Evolutionary conservation across 1,140 invertebrate species (phyloP), one percentile per base, ranked within the genome.

Genomic region (Pygmarrhopalites habei): DNA sequence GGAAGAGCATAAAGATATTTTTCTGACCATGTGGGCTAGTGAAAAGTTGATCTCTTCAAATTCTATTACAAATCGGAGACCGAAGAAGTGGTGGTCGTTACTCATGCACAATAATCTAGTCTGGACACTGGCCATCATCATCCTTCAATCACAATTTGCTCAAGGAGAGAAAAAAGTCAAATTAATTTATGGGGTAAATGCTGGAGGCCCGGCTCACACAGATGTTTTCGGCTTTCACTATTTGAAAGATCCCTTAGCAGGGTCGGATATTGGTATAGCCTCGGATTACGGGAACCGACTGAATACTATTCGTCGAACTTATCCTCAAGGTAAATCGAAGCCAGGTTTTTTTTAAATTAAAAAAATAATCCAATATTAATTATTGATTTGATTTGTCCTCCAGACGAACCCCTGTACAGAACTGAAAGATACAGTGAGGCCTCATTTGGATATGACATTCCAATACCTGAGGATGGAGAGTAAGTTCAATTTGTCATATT

Each of bases 361-460:
- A n/a, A n/a, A n/a, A n/a, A n/a, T n/a, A n/a, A n/a, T n/a, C n/a
- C n/a, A n/a, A n/a, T n/a, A n/a, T n/a, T n/a, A n/a, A 80, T 85
- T 68, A 93, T 95, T 64, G 86, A 85, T 5, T 77, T 90, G 62
- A 85, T 90, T 0, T 83, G 83, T 52, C 79, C 82, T 23, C 79
- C 83, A 52, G 91, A 95, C 74, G 86, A 91, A 75, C 84, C 92
- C 49, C 76, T 95, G 1, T 95, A 92, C 77, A 89, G 92, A 72
- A 94, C 90, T 0, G 90, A 93, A 72, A 78, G 91, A 43, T 95
- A 94, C 75, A 88, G 92, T 72, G 86, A 88, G 53, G 85, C 82
- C 62, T 91, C 88, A 0, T 95, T 95, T 77, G 90, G 89, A 5
- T 95, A 95, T 72, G 90, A 93, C 65, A 85, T 95, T 70, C 89